These are phyloP conservation scores for Malacoctenus gilli DNA, from an alignment of 2,797 vertebrate genomes.

Conservation along the genomic window DNA sequence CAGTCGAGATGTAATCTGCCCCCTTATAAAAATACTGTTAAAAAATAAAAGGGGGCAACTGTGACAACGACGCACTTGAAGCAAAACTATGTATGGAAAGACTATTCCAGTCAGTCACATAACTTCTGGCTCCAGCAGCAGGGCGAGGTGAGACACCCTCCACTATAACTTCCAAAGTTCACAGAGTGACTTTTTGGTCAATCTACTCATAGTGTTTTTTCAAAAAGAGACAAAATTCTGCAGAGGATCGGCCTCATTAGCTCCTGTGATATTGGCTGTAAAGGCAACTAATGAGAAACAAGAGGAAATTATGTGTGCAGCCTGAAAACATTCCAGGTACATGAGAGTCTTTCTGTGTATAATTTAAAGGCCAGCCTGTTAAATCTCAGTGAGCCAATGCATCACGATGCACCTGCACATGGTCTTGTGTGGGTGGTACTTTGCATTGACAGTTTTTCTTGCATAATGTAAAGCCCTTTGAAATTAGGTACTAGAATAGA, in stretches of 20 bases:
- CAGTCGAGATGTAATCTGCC: conserved; percentile 30
- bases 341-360: too few species aligned
- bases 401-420: not conserved
- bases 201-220: too few species aligned
- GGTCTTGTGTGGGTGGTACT: not conserved
- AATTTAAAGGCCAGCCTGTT: not conserved
- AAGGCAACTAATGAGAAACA: too few species aligned
- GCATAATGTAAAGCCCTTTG: not conserved
- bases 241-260: too few species aligned
- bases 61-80: conserved; percentile 12
- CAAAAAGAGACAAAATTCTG: too few species aligned
- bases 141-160: too few species aligned
- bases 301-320: too few species aligned
- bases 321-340: too few species aligned
- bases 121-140: conserved; percentile 1
- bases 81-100: conserved; percentile 1
- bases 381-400: not conserved
- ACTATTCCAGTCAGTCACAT: not conserved
- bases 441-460: not conserved
- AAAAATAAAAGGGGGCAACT: conserved; percentile 49
- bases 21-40: conserved; percentile 28
- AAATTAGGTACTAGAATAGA: not conserved
- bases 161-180: too few species aligned
- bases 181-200: too few species aligned
- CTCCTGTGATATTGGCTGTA: too few species aligned